These are phyloP conservation scores for Capreolus pygargus DNA, from an alignment of 2,113 vertebrate species.

Conservation along the genomic window DNA sequence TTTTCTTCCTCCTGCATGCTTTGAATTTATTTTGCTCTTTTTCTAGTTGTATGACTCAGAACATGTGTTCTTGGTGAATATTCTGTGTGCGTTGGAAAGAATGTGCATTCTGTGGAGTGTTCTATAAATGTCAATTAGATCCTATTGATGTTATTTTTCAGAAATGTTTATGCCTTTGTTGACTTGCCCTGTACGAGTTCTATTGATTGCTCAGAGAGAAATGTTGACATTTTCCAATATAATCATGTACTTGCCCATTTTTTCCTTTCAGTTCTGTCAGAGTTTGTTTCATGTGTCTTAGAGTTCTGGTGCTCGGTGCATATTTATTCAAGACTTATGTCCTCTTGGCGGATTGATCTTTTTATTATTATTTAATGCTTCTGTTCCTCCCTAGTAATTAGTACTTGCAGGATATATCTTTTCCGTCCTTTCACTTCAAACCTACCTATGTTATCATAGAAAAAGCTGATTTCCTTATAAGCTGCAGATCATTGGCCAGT, in stretches of 20 bases:
- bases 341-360: neutral
- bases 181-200: too few species aligned
- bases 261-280: neutral
- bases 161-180: neutral
- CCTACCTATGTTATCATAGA: fast-evolving
- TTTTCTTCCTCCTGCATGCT: neutral
- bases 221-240: neutral
- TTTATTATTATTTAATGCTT: neutral
- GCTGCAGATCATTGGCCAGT: too few species aligned
- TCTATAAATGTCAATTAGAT: neutral
- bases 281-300: neutral
- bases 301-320: neutral
- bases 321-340: neutral
- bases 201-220: fast-evolving
- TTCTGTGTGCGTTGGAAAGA: neutral
- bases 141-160: neutral
- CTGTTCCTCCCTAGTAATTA: neutral
- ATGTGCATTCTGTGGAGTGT: neutral
- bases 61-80: neutral
- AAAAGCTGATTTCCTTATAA: neutral
- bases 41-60: neutral
- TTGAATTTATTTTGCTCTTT: neutral
- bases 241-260: too few species aligned
- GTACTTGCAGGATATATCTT: neutral
- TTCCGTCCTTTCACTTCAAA: neutral